Percentiles rank a stretch among this genome's conserved stretches.
Conservation (phyloP, 1,140 invertebrate genomes). For the Ostrea denselamellosa region DNA sequence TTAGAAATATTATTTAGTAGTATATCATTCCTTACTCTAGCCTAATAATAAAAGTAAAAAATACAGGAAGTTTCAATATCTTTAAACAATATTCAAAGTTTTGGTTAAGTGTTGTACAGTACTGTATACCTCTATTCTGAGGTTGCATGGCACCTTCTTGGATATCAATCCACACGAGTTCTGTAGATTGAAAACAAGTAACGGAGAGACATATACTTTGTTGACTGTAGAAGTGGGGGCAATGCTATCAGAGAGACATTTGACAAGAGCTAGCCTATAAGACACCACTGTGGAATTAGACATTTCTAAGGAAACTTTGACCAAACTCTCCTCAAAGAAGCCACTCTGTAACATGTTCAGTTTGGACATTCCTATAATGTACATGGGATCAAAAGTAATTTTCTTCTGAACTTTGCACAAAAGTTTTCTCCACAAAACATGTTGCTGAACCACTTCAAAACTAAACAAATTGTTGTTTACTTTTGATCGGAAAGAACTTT, state of each 20-base stretch:
- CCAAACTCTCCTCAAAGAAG: constrained; percentile 67
- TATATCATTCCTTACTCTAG: no score
- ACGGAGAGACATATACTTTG: constrained; percentile 68
- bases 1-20: no score
- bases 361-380: constrained; percentile 67
- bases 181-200: constrained; percentile 70
- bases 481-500: constrained; percentile 39
- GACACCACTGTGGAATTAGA: constrained; percentile 42
- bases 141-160: constrained; percentile 23
- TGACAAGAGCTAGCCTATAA: constrained; percentile 65
- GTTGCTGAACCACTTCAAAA: constrained; percentile 54
- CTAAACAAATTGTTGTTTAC: constrained; percentile 40
- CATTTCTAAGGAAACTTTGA: constrained; percentile 64
- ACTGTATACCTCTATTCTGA: constrained; percentile 43
- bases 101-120: not conserved
- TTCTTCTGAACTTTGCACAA: constrained; percentile 53
- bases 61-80: no score
- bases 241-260: constrained; percentile 62
- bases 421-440: constrained; percentile 56
- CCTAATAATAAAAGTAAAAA: no score
- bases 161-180: constrained; percentile 39
- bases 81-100: no score
- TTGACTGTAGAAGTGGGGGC: constrained; percentile 48
- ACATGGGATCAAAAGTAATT: constrained; percentile 61
- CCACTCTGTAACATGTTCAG: constrained; percentile 66